Evolutionary conservation across 2,797 vertebrate species (phyloP).

Genomic region (Pitangus sulphuratus): DNA sequence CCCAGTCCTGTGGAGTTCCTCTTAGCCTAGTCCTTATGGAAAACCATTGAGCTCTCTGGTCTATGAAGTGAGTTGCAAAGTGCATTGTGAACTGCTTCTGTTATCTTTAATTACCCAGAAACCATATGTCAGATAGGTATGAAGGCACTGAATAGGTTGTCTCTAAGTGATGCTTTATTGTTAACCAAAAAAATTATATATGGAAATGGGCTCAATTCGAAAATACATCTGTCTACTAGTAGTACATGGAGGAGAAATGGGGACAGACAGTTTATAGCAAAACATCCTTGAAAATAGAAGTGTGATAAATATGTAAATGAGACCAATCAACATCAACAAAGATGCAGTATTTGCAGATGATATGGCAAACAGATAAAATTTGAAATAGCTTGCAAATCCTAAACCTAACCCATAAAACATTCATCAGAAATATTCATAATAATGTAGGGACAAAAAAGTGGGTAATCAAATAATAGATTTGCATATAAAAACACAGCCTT

Average conservation of each 20-base stretch:
- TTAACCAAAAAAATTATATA: constrained; percentile 53
- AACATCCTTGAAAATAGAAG: constrained; percentile 72
- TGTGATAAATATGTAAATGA: constrained; percentile 78
- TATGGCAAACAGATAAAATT: constrained; percentile 70
- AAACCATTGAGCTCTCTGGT: constrained; percentile 22
- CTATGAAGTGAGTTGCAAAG: constrained; percentile 46
- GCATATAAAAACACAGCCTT: constrained; percentile 71
- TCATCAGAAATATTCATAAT: constrained; percentile 76
- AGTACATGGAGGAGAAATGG: constrained; percentile 49
- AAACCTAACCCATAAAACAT: constrained; percentile 76
- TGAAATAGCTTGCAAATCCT: constrained; percentile 73
- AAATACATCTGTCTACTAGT: constrained; percentile 55
- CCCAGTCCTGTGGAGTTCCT: not conserved
- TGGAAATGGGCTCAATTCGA: constrained; percentile 67
- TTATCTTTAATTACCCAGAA: constrained; percentile 71
- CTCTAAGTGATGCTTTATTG: constrained; percentile 67
- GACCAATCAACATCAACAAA: constrained; percentile 73
- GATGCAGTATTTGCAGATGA: constrained; percentile 73
- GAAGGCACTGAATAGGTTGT: constrained; percentile 30
- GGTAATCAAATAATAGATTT: constrained; percentile 77
- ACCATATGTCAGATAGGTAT: constrained; percentile 63
- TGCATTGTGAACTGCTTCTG: constrained; percentile 58
- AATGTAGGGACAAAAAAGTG: constrained; percentile 66
- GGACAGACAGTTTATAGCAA: constrained; percentile 50
- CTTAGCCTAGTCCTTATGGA: not conserved